Evolutionary conservation across 2,113 vertebrate species (phyloP), one percentile per base, ranked within the genome.

Genomic region (Tachysurus fulvidraco): DNA sequence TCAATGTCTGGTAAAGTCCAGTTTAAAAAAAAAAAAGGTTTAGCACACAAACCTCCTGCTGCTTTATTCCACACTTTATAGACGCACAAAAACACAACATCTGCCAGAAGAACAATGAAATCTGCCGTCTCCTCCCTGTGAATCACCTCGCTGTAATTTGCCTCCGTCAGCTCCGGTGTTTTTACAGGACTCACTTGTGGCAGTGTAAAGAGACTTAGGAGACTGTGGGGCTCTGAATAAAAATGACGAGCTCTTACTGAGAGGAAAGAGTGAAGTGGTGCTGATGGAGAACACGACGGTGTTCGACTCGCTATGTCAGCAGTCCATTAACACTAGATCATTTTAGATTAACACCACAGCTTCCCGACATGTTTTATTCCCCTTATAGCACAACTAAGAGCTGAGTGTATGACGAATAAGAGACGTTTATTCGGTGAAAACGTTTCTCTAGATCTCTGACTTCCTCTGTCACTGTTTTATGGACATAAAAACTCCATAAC

Each of bases 141-240:
- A 71, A 80, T 80, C 76, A 69, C 73, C 11, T 3, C 10, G 19
- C 13, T 13, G 30, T 46, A 14, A 86, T 73, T 82, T 5, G 41
- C 36, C 77, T 69, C 55, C 80, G 65, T 81, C 65, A 74, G 85
- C 65, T 57, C 16, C 1, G 44, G 46, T n/a, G 78, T 60, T 86
- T 28, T 73, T 25, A 30, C 36, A 60, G 36, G 23, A 81, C 19
- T 60, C 8, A 50, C 67, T 55, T 16, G 5, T 30, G 41, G 25
- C 54, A 9, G 52, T 6, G 55, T 59, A 73, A 82, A 57, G 36
- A 41, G 62, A 30, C 62, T 52, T 16, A 0, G 11, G 74, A 79
- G 74, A 36, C 74, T 52, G 57, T 16, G 44, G 73, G 84, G 74
- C 25, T 84, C 73, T 89, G 84, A 83, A 87, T 89, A 88, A 82